Conservation (phyloP, 2,888 invertebrate genomes). For the Lapara coniferarum region DNA sequence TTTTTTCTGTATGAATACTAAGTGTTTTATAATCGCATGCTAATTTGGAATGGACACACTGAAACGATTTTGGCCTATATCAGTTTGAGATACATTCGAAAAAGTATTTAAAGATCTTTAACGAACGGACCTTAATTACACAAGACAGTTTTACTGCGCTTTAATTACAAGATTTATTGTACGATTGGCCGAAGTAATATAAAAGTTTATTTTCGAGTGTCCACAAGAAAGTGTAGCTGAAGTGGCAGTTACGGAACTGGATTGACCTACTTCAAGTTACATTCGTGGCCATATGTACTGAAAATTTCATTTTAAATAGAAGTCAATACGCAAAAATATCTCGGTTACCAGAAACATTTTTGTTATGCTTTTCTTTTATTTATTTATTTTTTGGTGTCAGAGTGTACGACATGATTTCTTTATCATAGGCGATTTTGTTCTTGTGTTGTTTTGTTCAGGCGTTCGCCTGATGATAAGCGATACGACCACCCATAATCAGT, state of each 20-base stretch:
- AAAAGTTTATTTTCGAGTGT: constrained; percentile 23
- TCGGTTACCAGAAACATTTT: not conserved
- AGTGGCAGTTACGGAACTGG: constrained; percentile 25
- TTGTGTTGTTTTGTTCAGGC: no score
- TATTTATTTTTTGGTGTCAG: not conserved
- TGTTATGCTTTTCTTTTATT: not conserved
- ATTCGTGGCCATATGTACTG: constrained; percentile 25
- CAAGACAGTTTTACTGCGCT: constrained; percentile 10
- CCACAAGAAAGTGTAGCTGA: constrained; percentile 24
- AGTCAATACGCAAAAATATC: constrained; percentile 5
- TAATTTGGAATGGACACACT: not conserved
- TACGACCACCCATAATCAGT: no score
- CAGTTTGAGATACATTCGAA: not conserved
- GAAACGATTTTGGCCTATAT: not conserved
- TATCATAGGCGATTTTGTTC: not conserved
- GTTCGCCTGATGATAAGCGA: no score
- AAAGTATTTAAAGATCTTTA: constrained; percentile 14
- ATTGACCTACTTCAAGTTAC: constrained; percentile 28
- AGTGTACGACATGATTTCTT: not conserved
- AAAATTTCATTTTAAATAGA: constrained; percentile 13
- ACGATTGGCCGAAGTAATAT: constrained; percentile 18
- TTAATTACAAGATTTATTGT: constrained; percentile 23
- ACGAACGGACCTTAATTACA: constrained; percentile 5
- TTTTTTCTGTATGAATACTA: no score
- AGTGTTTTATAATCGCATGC: no score